Percentiles rank a stretch among this genome's conserved stretches.
Conservation (phyloP, 2,113 vertebrate genomes). For the Psilopogon haemacephalus region DNA sequence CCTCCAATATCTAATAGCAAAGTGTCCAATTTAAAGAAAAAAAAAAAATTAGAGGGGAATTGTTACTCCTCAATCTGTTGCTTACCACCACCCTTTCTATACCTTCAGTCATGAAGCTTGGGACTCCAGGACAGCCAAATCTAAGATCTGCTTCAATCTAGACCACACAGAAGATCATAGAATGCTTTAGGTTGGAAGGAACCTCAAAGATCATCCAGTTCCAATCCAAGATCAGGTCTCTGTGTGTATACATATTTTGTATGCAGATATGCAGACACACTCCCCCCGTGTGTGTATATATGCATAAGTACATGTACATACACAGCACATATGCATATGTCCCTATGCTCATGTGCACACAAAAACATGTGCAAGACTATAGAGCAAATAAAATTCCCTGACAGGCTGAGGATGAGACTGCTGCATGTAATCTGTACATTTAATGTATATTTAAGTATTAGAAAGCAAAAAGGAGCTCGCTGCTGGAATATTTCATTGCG, state of each 20-base stretch:
- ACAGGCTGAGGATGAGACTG: background rate
- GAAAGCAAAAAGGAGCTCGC: background rate
- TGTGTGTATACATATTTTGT: background rate
- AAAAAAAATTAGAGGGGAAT: too few relatives aligned
- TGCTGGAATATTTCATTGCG: background rate
- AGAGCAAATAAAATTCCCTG: background rate
- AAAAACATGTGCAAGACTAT: background rate
- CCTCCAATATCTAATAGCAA: background rate
- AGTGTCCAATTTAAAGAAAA: background rate
- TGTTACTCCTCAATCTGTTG: background rate
- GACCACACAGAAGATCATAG: background rate
- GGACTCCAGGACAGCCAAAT: background rate
- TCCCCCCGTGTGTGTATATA: rapidly evolving
- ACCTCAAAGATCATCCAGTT: too few relatives aligned
- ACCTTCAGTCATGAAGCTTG: background rate
- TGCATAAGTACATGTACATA: background rate
- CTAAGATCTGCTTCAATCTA: background rate
- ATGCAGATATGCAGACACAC: too few relatives aligned
- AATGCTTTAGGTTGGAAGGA: too few relatives aligned
- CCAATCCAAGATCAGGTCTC: background rate
- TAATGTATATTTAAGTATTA: background rate
- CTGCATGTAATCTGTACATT: background rate
- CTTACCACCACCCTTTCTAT: background rate
- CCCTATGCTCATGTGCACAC: too few relatives aligned
- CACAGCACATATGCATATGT: background rate